Evolutionary conservation across 2,113 vertebrate species (phyloP), one percentile per base, ranked within the genome.

Genomic region (Eptesicus fuscus): DNA sequence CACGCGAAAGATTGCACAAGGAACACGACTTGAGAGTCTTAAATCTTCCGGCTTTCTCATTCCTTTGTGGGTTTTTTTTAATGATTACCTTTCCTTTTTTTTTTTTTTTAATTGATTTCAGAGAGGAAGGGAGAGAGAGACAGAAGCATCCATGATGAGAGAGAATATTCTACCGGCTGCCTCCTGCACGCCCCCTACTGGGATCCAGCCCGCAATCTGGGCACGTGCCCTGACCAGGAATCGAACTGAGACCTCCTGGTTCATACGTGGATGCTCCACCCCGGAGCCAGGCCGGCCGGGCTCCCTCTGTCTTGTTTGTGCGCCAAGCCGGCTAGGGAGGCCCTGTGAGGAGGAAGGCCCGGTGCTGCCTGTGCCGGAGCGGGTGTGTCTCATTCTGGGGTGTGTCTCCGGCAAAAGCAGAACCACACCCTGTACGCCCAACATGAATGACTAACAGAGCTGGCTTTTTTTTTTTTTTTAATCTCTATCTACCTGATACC

Each of bases 1-100:
- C 28, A 69, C 6, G 28, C 35, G 49, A 88, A 95, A 94, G 59
- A n/a, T n/a, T 65, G 49, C 90, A 88, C 17, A 47, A 37, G 56
- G 74, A 92, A 84, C 51, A 78, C 71, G 47, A 71, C 25, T 44
- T 37, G 63, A 17, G 63, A 22, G 28, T 25, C 44, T 91, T 85
- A 53, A 91, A 30, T 84, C 44, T 91, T 18, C n/a, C 42, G 5
- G 13, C 25, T 82, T 77, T 78, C 71, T 82, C n/a, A 25, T 56
- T 91, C 56, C 56, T 59, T 23, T 59, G 53, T 56, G 23, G 8
- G 9, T 23, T 59, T 25, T 28, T 61, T 28, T 61, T 61, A 61
- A 61, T 61, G 59, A 61, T 61, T 61, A 61, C 59, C 25, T 61
- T 61, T 28, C 59, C 59, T 61, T 28, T 12, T 59, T 56, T 28